phyloP scores from a whole-genome alignment of 2,113 vertebrate species.

The Glareola pratincola region DNA sequence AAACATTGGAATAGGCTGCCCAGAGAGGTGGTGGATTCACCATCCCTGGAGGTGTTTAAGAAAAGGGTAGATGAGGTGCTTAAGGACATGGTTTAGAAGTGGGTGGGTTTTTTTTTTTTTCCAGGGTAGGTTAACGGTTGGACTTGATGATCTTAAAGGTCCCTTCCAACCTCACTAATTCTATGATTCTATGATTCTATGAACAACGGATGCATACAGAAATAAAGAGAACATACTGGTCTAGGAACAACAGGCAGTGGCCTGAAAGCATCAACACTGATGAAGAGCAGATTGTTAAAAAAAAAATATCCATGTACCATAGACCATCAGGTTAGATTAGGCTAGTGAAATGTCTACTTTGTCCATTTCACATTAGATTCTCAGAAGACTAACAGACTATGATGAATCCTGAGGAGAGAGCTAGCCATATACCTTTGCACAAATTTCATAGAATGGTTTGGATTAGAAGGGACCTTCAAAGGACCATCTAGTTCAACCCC shows the following conservation, averaged over 20 bases:
- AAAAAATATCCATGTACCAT: rapidly evolving
- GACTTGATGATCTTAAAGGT: too few species aligned
- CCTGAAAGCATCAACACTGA: background rate
- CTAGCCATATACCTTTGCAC: background rate
- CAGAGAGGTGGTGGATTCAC: too few species aligned
- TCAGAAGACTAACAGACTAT: background rate
- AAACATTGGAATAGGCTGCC: too few species aligned
- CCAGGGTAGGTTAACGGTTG: too few species aligned
- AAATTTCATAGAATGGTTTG: background rate
- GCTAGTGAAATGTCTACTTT: background rate
- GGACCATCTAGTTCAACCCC: background rate
- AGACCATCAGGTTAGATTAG: background rate
- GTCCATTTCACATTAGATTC: background rate
- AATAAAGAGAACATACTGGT: background rate
- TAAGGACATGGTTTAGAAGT: too few species aligned
- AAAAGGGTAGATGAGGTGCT: too few species aligned
- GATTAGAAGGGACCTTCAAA: background rate
- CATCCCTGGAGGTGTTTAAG: too few species aligned
- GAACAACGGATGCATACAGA: background rate
- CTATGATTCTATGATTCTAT: too few species aligned
- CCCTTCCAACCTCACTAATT: too few species aligned
- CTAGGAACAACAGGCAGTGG: background rate
- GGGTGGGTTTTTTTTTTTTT: too few species aligned
- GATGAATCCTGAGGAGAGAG: background rate
- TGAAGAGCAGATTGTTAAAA: background rate